A percentile compares a stretch with the other conserved stretches of the same genome.
These are phyloP conservation scores for Ptychoptera albimana DNA, from an alignment of 2,888 invertebrate genomes.

Conservation along the genomic window DNA sequence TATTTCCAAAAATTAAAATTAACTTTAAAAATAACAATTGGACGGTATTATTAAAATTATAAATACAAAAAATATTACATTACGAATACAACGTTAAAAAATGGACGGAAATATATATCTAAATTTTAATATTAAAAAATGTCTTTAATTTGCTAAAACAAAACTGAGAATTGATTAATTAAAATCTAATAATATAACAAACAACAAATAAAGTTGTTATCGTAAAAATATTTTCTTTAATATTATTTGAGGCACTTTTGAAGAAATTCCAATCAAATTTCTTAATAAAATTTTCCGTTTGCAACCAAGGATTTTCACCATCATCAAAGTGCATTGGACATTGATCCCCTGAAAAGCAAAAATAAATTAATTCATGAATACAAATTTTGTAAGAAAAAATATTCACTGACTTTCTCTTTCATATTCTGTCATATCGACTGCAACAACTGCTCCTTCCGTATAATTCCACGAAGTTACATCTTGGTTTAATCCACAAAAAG, in stretches of 20 bases:
- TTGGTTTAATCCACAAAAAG: constrained; percentile 79
- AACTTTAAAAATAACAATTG: no score
- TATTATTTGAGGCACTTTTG: constrained; percentile 12
- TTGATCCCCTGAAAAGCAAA: constrained; percentile 42
- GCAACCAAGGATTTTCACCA: constrained; percentile 71
- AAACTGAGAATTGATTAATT: no score
- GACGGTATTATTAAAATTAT: no score
- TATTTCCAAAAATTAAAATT: no score
- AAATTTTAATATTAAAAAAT: no score
- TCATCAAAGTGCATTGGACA: constrained; percentile 97
- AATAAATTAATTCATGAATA: constrained; percentile 12
- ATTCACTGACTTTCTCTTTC: constrained; percentile 55
- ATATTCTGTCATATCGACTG: constrained; percentile 79
- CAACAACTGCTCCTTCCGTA: constrained; percentile 84
- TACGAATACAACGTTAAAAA: no score
- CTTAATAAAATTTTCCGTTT: constrained; percentile 53
- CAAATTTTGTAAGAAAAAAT: constrained; percentile 4
- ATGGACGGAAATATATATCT: no score
- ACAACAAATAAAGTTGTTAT: no score
- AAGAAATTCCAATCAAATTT: constrained; percentile 46
- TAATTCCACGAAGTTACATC: constrained; percentile 79
- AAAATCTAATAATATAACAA: no score
- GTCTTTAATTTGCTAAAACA: no score
- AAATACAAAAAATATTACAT: no score
- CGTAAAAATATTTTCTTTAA: neutral